phyloP scores from a whole-genome alignment of 1,140 invertebrate species.

The Trissolcus basalis region DNA sequence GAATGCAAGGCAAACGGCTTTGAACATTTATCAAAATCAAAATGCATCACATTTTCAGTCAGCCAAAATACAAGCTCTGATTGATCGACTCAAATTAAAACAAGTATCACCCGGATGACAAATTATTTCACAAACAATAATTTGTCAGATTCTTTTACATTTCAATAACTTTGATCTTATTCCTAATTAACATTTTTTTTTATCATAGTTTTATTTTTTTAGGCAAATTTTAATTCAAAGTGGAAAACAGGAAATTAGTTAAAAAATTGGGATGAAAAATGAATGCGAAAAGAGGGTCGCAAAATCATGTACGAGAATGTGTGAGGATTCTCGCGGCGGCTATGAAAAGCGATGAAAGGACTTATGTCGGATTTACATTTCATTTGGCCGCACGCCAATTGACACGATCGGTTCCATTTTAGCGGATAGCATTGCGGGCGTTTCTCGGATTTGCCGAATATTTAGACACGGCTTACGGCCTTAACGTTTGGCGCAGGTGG shows the following conservation, averaged over 20 bases:
- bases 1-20: conserved; percentile 21
- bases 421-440: conserved; percentile 55
- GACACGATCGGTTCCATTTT: conserved; percentile 65
- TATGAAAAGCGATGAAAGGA: conserved; percentile 56
- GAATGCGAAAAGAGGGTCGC: too few relatives aligned
- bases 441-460: conserved; percentile 71
- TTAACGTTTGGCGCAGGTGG: conserved; percentile 69
- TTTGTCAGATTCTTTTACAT: too few relatives aligned
- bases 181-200: too few relatives aligned
- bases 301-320: not conserved
- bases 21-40: conserved; percentile 29
- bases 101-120: too few relatives aligned
- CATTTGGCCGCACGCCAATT: conserved; percentile 73
- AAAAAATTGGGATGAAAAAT: too few relatives aligned
- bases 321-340: not conserved
- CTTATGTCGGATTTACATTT: conserved; percentile 72
- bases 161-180: too few relatives aligned
- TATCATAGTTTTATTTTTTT: too few relatives aligned
- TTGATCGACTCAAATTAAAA: too few relatives aligned
- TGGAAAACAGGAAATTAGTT: too few relatives aligned
- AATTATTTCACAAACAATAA: too few relatives aligned
- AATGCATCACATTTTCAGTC: conserved; percentile 1
- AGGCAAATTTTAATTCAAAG: too few relatives aligned
- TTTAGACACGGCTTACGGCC: conserved; percentile 69
- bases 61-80: too few relatives aligned